Base-by-base conservation (phyloP, 2,797 vertebrate species). In the Odontamblyopus rebecca region DNA sequence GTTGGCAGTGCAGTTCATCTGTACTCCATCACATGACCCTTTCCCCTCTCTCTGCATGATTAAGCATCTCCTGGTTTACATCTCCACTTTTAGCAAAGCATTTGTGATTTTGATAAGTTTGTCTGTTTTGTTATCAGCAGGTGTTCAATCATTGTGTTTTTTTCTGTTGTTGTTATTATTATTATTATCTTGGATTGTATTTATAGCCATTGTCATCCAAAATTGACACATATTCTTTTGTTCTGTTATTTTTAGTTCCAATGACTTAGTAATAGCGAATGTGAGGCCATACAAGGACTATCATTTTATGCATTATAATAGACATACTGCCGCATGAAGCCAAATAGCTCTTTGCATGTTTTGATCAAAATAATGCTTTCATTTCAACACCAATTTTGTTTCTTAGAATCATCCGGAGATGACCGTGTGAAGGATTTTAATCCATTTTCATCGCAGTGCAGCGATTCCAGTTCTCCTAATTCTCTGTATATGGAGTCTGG, bases 401-500 rank as follows among this genome's bases (percentile, higher is more conserved):
- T 68, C 35, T 51, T 81, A 96, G 96, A 97, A 82, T 95, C 93
- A 0, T 56, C 74, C 32, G 91, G 69, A 0, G 93, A 94, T 1
- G 76, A 90, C 35, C 69, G 84, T 73, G 80, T 87, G 77, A 94
- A 90, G 85, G 93, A 90, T 71, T 93, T 77, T 0, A 77, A 92
- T 66, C 89, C 93, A 41, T 95, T 93, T 82, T 94, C 95, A 68
- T 82, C 88, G 8, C 93, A 92, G 78, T 86, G 84, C 86, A 92
- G 91, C 5, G 93, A 95, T 67, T 77, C 80, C 85, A 94, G 93
- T 86, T 88, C 91, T 26, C 74, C 93, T 63, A 92, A 90, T 69
- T 96, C 96, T 12, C 88, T 95, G 38, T 96, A 95, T 82, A 89
- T 96, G 94, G 96, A 97, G 77, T 93, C 95, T 0, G 88, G 96